Conservation (phyloP, 2,888 invertebrate species). For the Sinotaia quadrata region DNA sequence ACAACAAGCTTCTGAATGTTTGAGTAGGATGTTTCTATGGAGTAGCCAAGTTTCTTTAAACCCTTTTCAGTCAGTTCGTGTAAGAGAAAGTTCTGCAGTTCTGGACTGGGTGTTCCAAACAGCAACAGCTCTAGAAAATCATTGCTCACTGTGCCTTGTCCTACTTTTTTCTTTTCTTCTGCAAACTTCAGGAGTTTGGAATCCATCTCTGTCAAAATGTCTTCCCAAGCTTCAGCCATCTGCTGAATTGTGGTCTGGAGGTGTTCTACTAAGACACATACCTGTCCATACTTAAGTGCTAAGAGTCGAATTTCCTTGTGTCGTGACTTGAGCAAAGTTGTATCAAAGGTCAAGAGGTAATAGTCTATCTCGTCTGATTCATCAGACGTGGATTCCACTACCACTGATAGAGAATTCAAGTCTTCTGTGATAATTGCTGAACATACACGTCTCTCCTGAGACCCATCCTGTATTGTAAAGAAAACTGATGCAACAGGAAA, state of each 20-base stretch:
- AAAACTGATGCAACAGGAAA: slow-evolving; percentile 80
- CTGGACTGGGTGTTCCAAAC: slow-evolving; percentile 84
- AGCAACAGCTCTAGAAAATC: slow-evolving; percentile 92
- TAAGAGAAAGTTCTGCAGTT: slow-evolving; percentile 81
- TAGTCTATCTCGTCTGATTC: slow-evolving; percentile 62
- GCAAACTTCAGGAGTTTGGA: slow-evolving; percentile 92
- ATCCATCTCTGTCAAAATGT: slow-evolving; percentile 93
- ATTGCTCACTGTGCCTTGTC: slow-evolving; percentile 84
- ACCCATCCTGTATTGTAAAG: slow-evolving; percentile 23
- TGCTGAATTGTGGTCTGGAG: slow-evolving; percentile 70
- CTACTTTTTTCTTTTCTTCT: slow-evolving; percentile 72
- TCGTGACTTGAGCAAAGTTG: slow-evolving; percentile 79
- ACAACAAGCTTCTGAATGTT: slow-evolving; percentile 93
- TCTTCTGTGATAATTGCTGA: slow-evolving; percentile 82
- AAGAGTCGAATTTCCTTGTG: slow-evolving; percentile 80
- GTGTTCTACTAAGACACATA: slow-evolving; percentile 48
- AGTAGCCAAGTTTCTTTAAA: slow-evolving; percentile 91
- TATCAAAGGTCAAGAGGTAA: slow-evolving; percentile 41
- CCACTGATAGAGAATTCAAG: slow-evolving; percentile 80
- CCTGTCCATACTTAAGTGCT: slow-evolving; percentile 79
- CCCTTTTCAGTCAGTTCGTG: slow-evolving; percentile 91
- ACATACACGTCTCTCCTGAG: slow-evolving; percentile 70
- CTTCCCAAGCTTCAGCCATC: slow-evolving; percentile 89
- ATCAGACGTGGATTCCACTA: slow-evolving; percentile 61
- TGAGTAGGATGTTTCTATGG: slow-evolving; percentile 93